phyloP scores from a whole-genome alignment of 2,888 invertebrate species.

The Scaeva pyrastri region DNA sequence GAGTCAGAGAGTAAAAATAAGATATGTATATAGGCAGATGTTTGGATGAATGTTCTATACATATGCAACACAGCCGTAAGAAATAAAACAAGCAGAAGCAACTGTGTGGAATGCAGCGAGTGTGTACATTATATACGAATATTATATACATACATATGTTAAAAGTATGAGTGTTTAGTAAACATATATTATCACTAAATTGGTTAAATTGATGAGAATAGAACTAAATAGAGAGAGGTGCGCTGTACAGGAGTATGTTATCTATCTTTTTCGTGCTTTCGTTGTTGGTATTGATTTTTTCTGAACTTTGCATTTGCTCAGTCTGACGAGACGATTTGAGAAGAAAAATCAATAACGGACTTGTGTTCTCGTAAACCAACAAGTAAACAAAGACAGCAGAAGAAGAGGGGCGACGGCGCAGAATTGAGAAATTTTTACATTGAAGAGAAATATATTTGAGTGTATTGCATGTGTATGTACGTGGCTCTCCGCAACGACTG shows the following conservation, averaged over 20 bases:
- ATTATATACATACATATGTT: no score
- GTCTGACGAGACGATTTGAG: neutral
- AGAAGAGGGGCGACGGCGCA: conserved; percentile 58
- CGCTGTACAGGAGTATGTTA: conserved; percentile 8
- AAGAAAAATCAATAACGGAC: conserved; percentile 5
- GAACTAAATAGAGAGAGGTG: no score
- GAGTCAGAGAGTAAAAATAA: conserved; percentile 12
- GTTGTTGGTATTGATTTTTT: neutral
- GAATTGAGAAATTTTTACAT: conserved; percentile 35
- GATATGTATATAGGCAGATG: neutral
- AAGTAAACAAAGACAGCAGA: neutral
- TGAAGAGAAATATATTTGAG: conserved; percentile 42
- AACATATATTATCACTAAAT: no score
- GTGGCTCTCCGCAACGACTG: conserved; percentile 66
- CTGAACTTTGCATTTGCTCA: conserved; percentile 56
- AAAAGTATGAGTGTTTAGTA: no score
- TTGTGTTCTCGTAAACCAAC: neutral
- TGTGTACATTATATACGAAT: no score
- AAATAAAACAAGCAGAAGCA: no score
- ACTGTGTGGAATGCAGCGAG: no score
- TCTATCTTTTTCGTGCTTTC: neutral
- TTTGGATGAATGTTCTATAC: no score
- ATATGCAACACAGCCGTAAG: no score
- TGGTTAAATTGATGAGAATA: conserved; percentile 46
- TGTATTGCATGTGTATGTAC: conserved; percentile 9